Evolutionary conservation across 2,888 invertebrate species (phyloP), one percentile per base, ranked within the genome.

Genomic region (Andrena fulva): DNA sequence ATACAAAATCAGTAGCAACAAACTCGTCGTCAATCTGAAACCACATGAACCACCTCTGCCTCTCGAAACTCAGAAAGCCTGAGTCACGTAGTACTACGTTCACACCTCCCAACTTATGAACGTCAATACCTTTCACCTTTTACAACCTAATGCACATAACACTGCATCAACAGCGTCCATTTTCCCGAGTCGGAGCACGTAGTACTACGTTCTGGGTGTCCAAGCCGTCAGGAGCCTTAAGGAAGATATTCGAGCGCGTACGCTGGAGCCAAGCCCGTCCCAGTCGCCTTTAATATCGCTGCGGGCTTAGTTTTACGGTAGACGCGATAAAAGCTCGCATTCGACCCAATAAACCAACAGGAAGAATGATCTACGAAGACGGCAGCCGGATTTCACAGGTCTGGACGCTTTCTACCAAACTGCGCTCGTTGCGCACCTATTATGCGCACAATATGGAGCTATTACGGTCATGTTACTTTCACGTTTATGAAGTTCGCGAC

Each of bases 261-360:
- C 16, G 24, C n/a, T 8, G 2, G 5, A 35, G 27, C n/a, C 27
- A 29, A 59, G 59, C 6, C 3, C 3, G 35, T 16, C 42, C 20
- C 29, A 29, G 48, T 54, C 33, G 24, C 16, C 31, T 63, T 54
- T 63, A 71, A 76, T 76, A 63, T 63, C 60, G 33, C 50, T 42
- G 16, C 60, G 20, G 42, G 16, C 31, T 54, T 52, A 63, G 35
- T 63, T 76, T 71, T 63, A 76, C 35, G 24, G n/a, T 16, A 35
- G 1, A 24, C 31, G 31, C 42, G 35, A 76, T 76, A 54, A 76
- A 71, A 76, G 24, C 62, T 10, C 6, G 8, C 24, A 33, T 29
- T 16, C 1, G 20, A 12, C 24, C 67, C 50, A 52, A 60, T 69
- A 75, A 35, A 52, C 29, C 16, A 12, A 12, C 70, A 7, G 24